Percentiles rank a stretch among this genome's conserved stretches.
These are phyloP conservation scores for Antrozous pallidus DNA, from an alignment of 2,797 vertebrate species.

Conservation along the genomic window DNA sequence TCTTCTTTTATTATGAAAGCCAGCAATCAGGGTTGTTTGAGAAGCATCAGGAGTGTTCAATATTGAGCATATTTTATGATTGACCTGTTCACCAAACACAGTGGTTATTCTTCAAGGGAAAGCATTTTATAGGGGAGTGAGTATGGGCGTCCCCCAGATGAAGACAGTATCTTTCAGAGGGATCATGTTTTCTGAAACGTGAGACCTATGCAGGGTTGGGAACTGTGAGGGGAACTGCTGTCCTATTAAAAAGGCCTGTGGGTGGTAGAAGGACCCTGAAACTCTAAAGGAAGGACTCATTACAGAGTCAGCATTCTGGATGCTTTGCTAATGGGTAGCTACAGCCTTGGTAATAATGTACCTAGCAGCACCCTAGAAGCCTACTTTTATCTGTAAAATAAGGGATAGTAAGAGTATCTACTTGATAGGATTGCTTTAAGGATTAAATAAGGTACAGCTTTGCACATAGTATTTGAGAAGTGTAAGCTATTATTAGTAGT, in stretches of 20 bases:
- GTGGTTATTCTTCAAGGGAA: background rate
- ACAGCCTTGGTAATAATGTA: background rate
- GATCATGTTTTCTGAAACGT: background rate
- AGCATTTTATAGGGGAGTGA: background rate
- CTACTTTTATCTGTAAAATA: conserved; percentile 27
- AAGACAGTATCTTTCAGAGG: background rate
- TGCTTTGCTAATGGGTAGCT: conserved; percentile 47
- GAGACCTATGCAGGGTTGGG: background rate
- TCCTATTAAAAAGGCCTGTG: background rate
- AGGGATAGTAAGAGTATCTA: background rate
- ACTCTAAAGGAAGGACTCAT: background rate
- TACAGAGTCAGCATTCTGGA: background rate
- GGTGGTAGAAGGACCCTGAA: background rate
- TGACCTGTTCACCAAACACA: background rate
- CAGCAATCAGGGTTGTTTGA: background rate
- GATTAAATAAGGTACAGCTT: background rate
- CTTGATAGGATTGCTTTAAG: background rate
- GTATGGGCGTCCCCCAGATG: background rate
- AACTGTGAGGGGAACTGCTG: background rate
- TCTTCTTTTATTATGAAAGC: background rate
- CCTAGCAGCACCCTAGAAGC: background rate
- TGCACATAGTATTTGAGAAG: background rate
- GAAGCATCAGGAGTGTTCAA: background rate
- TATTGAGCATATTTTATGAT: background rate
- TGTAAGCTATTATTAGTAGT: background rate